phyloP scores from a whole-genome alignment of 2,888 invertebrate species.

The Coelopa pilipes region DNA sequence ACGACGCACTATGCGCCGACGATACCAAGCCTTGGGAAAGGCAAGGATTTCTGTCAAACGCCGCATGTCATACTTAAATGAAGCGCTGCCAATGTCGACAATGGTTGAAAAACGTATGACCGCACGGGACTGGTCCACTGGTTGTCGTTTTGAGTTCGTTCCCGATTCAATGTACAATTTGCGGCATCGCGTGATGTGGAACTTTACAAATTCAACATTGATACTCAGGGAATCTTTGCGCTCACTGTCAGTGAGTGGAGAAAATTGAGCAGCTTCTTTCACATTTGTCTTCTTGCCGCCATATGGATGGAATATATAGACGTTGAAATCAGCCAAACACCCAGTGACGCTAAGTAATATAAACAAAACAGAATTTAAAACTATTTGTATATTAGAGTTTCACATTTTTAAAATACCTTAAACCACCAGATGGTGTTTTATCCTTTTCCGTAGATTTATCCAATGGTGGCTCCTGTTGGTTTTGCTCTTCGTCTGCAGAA shows the following conservation, averaged over 20 bases:
- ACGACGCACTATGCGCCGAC: constrained; percentile 90
- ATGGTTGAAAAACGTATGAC: constrained; percentile 93
- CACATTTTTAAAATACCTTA: constrained; percentile 50
- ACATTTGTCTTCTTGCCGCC: constrained; percentile 85
- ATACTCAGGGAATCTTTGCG: constrained; percentile 95
- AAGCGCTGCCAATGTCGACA: constrained; percentile 94
- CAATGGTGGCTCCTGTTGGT: constrained; percentile 32
- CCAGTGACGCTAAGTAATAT: constrained; percentile 87
- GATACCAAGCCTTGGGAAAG: constrained; percentile 99
- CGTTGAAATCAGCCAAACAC: constrained; percentile 95
- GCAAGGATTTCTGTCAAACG: constrained; percentile 95
- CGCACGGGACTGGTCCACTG: constrained; percentile 79
- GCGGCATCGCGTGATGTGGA: constrained; percentile 90
- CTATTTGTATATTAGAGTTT: constrained; percentile 65
- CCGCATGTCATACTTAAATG: constrained; percentile 99
- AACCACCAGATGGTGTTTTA: constrained; percentile 62
- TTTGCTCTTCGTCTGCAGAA: constrained; percentile 74
- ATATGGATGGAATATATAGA: constrained; percentile 98
- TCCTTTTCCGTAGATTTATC: constrained; percentile 52
- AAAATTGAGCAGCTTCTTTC: constrained; percentile 86
- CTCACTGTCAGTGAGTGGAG: constrained; percentile 86
- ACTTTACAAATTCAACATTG: constrained; percentile 96
- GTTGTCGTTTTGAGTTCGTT: constrained; percentile 63
- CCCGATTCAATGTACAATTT: constrained; percentile 82
- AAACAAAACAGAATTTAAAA: not conserved